Evolutionary conservation across 2,888 invertebrate species (phyloP).

Genomic region (Patella pellucida): DNA sequence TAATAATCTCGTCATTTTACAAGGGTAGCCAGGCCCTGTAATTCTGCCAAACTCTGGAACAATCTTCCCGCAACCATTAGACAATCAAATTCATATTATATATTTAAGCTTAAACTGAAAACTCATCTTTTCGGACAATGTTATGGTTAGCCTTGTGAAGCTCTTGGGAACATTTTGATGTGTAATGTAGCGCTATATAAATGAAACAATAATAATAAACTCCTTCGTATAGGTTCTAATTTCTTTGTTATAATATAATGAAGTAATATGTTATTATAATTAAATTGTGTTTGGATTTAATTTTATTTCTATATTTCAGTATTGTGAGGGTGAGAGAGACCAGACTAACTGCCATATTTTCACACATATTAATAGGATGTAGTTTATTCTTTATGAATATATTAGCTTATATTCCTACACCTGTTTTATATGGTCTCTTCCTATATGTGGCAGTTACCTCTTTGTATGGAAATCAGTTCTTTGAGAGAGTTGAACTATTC

Average conservation of each 20-base stretch:
- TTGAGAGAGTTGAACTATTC: slow-evolving; percentile 74
- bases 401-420: slow-evolving; percentile 74
- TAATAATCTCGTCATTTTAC: too few relatives aligned
- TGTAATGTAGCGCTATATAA: too few relatives aligned
- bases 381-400: slow-evolving; percentile 74
- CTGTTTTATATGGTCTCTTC: slow-evolving; percentile 76
- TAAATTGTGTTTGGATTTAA: not conserved
- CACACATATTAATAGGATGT: slow-evolving; percentile 75
- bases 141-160: too few relatives aligned
- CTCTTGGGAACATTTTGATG: too few relatives aligned
- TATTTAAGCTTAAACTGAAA: too few relatives aligned
- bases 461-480: slow-evolving; percentile 75
- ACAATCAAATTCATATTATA: too few relatives aligned
- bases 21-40: too few relatives aligned
- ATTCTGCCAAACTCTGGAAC: too few relatives aligned
- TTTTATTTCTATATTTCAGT: slow-evolving; percentile 59
- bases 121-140: too few relatives aligned
- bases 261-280: not conserved
- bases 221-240: not conserved
- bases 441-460: slow-evolving; percentile 76
- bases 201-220: too few relatives aligned
- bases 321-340: slow-evolving; percentile 75
- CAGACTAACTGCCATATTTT: slow-evolving; percentile 74
- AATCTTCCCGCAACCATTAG: too few relatives aligned
- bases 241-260: not conserved